Percentiles rank a stretch among this genome's conserved stretches.
These are phyloP conservation scores for Pollenia griseotomentosa DNA, from an alignment of 2,888 invertebrate genomes.

Conservation along the genomic window DNA sequence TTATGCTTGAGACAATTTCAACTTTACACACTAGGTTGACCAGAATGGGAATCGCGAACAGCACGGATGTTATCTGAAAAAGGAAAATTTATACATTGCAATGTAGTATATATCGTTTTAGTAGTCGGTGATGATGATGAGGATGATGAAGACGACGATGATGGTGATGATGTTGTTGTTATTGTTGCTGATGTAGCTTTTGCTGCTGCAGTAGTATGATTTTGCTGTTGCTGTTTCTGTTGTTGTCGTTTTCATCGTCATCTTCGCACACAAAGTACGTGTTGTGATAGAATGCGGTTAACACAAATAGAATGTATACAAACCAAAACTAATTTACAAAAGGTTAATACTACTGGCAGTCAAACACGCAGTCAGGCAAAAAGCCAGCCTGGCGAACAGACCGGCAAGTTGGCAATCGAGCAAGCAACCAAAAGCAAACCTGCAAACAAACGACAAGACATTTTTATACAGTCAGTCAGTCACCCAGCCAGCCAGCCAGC, in stretches of 20 bases:
- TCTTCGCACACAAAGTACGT: constrained; percentile 74
- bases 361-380: constrained; percentile 48
- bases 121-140: constrained; percentile 18
- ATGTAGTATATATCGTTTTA: constrained; percentile 46
- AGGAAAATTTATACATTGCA: constrained; percentile 72
- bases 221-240: constrained; percentile 37
- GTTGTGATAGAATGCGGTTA: constrained; percentile 74
- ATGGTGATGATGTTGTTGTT: constrained; percentile 40
- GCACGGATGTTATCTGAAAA: constrained; percentile 73
- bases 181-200: constrained; percentile 56
- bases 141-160: not conserved
- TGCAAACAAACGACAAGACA: constrained; percentile 37
- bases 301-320: constrained; percentile 73
- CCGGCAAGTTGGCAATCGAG: constrained; percentile 45
- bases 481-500: too few species aligned
- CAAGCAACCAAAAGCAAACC: constrained; percentile 34
- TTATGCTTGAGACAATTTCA: constrained; percentile 73
- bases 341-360: constrained; percentile 72
- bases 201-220: constrained; percentile 46
- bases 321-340: constrained; percentile 74
- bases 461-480: not conserved
- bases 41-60: constrained; percentile 73
- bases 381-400: constrained; percentile 21
- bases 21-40: constrained; percentile 73
- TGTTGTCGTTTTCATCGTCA: constrained; percentile 72